Conservation (phyloP, 2,113 vertebrate genomes). For the Entomyzon cyanotis region DNA sequence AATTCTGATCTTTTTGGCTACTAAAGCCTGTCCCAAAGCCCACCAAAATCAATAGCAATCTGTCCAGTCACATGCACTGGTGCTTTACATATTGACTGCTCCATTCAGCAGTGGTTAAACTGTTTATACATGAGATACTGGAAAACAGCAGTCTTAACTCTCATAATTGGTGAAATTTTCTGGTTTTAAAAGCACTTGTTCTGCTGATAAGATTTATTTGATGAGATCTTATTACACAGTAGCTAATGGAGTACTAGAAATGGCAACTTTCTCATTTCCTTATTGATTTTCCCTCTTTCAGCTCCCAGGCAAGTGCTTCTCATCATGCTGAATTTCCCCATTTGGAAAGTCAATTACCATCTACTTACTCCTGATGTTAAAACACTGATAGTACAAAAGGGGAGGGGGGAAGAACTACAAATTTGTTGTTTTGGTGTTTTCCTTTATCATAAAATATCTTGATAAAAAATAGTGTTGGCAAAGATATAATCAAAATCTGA, state of each 20-base stretch:
- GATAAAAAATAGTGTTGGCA: neutral
- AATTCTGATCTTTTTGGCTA: neutral
- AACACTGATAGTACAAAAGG: neutral
- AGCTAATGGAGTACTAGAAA: neutral
- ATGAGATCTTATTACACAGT: neutral
- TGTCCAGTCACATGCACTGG: neutral
- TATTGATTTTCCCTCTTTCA: slow-evolving; percentile 14
- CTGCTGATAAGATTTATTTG: neutral
- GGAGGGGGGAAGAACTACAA: neutral
- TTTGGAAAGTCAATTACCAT: neutral
- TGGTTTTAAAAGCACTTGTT: neutral
- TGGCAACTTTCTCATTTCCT: neutral
- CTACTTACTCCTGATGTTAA: neutral
- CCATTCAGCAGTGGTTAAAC: neutral
- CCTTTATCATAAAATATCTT: neutral
- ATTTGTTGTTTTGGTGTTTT: neutral
- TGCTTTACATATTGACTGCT: neutral
- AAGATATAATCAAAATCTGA: neutral
- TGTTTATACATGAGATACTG: neutral
- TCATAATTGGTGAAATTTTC: neutral
- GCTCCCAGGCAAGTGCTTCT: neutral
- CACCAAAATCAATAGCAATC: neutral
- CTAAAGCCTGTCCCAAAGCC: neutral
- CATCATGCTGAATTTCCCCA: neutral
- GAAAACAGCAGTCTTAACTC: neutral